Evolutionary conservation across 2,888 invertebrate genomes (phyloP), one percentile per base, ranked within the genome.

Genomic region (Taphrorychus bicolor): DNA sequence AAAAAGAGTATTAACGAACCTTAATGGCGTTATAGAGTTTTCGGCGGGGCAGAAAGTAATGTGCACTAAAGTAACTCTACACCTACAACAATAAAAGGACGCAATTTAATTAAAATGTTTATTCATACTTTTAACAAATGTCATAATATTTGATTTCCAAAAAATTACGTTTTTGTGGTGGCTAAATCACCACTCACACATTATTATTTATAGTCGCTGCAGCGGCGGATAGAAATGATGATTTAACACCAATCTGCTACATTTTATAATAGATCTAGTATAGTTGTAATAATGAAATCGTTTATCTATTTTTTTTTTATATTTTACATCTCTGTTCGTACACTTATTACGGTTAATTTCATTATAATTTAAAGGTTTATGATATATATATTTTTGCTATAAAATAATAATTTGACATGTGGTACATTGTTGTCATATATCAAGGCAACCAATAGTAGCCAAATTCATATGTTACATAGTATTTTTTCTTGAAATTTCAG

Each of bases 31-130:
- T 51, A 70, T 58, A 70, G 73, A 73, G 67, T 74, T 72, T 70
- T 74, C 74, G 70, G 72, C 73, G 64, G 75, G 75, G 75, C 73
- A 75, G 76, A 75, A 77, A 76, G 73, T 76, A 73, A 77, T 75
- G 73, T 76, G 77, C 74, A 77, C 77, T 73, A 77, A 73, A 73
- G 76, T 76, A 74, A 76, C 76, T 75, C 75, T 76, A 77, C 74
- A 77, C 77, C 77, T 77, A 77, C 74, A 77, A 77, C 76, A 76
- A 77, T 73, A 73, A 77, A 77, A 76, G 42, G 40, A 54, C 19
- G 70, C 67, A 5, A 68, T 75, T 71, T 75, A 74, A 76, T 75
- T 75, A 74, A 74, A 71, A 61, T 52, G 66, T 73, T 69, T 54
- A 59, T 71, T 58, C 58, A 61, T 58, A 56, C 53, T 41, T 67